Conservation (phyloP, 1,140 invertebrate species). For the Oreohelix idahoensis region DNA sequence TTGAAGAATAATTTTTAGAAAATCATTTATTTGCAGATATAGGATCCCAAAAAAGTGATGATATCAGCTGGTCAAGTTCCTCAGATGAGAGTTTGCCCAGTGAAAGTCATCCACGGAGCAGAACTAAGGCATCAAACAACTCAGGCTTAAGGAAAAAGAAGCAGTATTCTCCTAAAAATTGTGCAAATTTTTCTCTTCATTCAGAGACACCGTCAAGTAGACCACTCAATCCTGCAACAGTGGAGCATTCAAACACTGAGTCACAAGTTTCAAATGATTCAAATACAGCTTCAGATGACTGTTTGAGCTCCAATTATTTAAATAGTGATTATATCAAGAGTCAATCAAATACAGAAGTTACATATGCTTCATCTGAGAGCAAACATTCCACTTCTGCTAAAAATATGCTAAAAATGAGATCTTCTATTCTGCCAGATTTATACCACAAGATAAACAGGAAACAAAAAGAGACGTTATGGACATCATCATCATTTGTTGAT, state of each 20-base stretch:
- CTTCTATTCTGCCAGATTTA: not conserved
- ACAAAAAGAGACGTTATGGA: not conserved
- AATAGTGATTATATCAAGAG: not conserved
- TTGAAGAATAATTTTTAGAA: too few relatives aligned
- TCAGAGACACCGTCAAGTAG: not conserved
- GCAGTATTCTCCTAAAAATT: not conserved
- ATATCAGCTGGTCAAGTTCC: constrained; percentile 10
- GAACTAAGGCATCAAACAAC: not conserved
- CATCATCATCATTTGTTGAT: not conserved
- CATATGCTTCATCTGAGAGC: not conserved
- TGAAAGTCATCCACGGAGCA: not conserved
- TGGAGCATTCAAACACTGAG: not conserved
- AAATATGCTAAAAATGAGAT: not conserved
- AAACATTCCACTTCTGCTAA: not conserved
- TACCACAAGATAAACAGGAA: not conserved
- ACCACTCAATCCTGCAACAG: not conserved
- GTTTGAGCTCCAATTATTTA: not conserved
- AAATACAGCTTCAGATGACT: not conserved
- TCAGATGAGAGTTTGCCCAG: not conserved
- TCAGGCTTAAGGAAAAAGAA: not conserved
- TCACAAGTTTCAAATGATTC: not conserved
- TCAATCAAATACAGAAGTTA: not conserved
- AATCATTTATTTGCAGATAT: not conserved
- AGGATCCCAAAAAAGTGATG: not conserved
- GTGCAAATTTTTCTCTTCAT: not conserved